These are phyloP conservation scores for Sweltsa coloradensis DNA, from an alignment of 1,140 invertebrate species.

Conservation along the genomic window DNA sequence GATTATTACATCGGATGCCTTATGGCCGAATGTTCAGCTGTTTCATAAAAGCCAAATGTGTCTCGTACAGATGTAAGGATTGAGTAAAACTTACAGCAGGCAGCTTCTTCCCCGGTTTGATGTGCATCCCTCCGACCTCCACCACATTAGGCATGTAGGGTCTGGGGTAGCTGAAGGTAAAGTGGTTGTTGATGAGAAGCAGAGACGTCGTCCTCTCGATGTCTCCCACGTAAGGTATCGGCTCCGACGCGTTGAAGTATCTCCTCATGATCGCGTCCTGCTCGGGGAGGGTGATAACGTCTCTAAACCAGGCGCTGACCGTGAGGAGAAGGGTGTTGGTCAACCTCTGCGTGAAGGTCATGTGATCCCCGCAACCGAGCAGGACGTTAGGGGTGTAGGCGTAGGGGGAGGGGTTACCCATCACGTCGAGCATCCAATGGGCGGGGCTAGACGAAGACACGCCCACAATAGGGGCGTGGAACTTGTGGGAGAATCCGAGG, in stretches of 20 bases:
- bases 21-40: no score
- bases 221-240: constrained; percentile 20
- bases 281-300: constrained; percentile 3
- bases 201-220: constrained; percentile 26
- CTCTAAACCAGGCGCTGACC: background rate
- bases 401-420: constrained; percentile 25
- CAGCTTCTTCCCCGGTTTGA: constrained; percentile 26
- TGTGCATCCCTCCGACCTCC: constrained; percentile 44
- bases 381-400: constrained; percentile 28
- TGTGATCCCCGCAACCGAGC: constrained; percentile 24
- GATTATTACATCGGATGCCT: no score
- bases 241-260: constrained; percentile 4
- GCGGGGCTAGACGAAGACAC: constrained; percentile 24
- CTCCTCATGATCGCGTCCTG: constrained; percentile 16
- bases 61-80: no score
- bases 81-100: constrained; percentile 25
- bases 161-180: constrained; percentile 27
- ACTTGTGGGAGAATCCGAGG: constrained; percentile 26
- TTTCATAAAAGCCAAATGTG: no score
- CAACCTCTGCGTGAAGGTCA: constrained; percentile 23
- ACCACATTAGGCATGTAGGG: constrained; percentile 38
- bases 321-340: background rate
- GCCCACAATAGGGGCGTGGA: constrained; percentile 27
- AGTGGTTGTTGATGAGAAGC: constrained; percentile 35
- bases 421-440: constrained; percentile 26